A percentile compares a stretch with the other conserved stretches of the same genome.
phyloP scores from a whole-genome alignment of 2,113 vertebrate genomes.

The Spea multiplicata region DNA sequence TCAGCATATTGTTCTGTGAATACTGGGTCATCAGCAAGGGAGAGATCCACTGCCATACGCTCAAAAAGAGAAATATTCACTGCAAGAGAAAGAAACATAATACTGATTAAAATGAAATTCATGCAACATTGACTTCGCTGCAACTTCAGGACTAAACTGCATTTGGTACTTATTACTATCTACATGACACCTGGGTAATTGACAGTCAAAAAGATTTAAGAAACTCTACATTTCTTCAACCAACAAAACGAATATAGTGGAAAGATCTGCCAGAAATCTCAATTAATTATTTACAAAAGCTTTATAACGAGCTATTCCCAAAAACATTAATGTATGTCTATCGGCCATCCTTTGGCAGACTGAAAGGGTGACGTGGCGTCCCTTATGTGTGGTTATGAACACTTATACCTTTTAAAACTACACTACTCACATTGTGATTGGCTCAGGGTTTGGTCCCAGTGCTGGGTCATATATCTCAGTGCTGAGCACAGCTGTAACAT shows the following conservation, averaged over 20 bases:
- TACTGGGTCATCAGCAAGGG: slow-evolving; percentile 11
- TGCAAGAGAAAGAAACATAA: background rate
- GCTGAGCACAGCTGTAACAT: slow-evolving; percentile 10
- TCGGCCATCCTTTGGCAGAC: too few species aligned
- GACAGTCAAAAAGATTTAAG: background rate
- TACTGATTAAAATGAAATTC: background rate
- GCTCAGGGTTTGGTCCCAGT: slow-evolving; percentile 4
- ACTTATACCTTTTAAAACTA: background rate
- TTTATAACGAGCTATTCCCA: background rate
- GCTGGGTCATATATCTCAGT: background rate
- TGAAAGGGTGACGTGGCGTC: background rate
- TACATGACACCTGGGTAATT: background rate
- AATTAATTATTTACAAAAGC: background rate
- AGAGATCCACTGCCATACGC: background rate
- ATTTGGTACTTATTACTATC: background rate
- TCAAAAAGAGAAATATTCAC: slow-evolving; percentile 1
- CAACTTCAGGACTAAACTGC: too few species aligned
- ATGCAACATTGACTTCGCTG: background rate
- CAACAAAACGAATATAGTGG: background rate
- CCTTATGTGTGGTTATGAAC: background rate
- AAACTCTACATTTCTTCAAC: background rate
- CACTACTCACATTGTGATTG: slow-evolving; percentile 18
- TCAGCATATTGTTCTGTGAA: background rate
- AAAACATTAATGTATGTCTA: background rate
- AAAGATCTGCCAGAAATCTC: too few species aligned